Conservation (phyloP, 2,888 invertebrate genomes). For the Acronicta psi region DNA sequence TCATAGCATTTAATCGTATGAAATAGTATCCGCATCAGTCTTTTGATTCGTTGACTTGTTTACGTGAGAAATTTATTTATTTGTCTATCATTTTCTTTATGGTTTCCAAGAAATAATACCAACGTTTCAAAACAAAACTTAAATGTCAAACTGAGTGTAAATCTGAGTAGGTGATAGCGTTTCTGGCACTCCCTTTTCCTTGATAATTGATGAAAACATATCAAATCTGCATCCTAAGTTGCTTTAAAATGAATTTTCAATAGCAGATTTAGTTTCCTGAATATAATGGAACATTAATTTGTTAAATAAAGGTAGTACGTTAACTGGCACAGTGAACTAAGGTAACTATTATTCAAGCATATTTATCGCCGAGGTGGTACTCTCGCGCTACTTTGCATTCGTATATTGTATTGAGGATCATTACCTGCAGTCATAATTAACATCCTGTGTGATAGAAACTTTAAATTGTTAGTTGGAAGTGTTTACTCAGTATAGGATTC, state of each 20-base stretch:
- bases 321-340: conserved; percentile 41
- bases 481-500: conserved; percentile 12
- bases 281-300: conserved; percentile 43
- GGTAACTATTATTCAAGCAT: conserved; percentile 53
- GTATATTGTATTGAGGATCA: conserved; percentile 5
- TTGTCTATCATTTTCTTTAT: too few relatives aligned
- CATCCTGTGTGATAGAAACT: conserved; percentile 7
- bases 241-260: conserved; percentile 47
- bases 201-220: conserved; percentile 49
- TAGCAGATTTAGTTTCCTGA: conserved; percentile 19
- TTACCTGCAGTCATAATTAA: neutral
- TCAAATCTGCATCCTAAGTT: conserved; percentile 28
- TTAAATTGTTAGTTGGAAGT: conserved; percentile 2
- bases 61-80: too few relatives aligned
- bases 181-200: conserved; percentile 71
- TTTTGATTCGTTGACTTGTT: too few relatives aligned
- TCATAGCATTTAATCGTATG: too few relatives aligned
- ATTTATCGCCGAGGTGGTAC: conserved; percentile 38
- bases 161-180: conserved; percentile 57
- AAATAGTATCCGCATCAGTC: too few relatives aligned
- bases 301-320: conserved; percentile 29
- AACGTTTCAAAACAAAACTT: conserved; percentile 29
- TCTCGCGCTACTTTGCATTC: conserved; percentile 26
- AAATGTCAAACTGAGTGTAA: conserved; percentile 53
- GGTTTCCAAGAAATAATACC: conserved; percentile 25